Evolutionary conservation across 2,797 vertebrate genomes (phyloP).

Genomic region (Danio kyathit): DNA sequence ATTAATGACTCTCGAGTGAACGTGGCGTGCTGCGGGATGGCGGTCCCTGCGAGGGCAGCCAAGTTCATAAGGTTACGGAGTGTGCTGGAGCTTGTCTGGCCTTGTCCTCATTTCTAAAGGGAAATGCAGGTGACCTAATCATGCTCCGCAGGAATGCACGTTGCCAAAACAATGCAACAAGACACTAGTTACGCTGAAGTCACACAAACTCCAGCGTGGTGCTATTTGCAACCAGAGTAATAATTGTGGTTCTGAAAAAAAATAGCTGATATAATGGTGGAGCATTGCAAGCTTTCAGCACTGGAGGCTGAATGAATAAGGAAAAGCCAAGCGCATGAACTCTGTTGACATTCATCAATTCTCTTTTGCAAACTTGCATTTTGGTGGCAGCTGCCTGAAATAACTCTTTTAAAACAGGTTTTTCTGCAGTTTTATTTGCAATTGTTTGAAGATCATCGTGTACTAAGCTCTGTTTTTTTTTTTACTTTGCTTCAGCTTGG

Average conservation of each 20-base stretch:
- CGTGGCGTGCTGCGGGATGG: conserved; percentile 60
- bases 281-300: conserved; percentile 75
- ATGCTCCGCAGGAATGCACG: conserved; percentile 37
- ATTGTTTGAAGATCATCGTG: conserved; percentile 45
- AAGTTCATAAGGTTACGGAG: conserved; percentile 65
- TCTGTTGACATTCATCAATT: conserved; percentile 70
- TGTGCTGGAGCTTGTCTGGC: conserved; percentile 1
- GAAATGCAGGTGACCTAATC: conserved; percentile 50
- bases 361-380: conserved; percentile 70
- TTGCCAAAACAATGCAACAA: conserved; percentile 53
- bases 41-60: conserved; percentile 46
- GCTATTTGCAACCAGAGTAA: conserved; percentile 74
- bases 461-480: conserved; percentile 11
- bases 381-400: conserved; percentile 68
- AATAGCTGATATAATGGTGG: conserved; percentile 74
- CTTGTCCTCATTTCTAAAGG: conserved; percentile 2
- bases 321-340: conserved; percentile 68
- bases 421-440: conserved; percentile 62
- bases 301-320: conserved; percentile 72
- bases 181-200: conserved; percentile 49
- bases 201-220: conserved; percentile 62
- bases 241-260: conserved; percentile 76
- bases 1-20: conserved; percentile 69
- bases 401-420: conserved; percentile 55
- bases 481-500: neutral